A percentile compares a stretch with the other conserved stretches of the same genome.
Evolutionary conservation across 1,140 invertebrate genomes (phyloP).

Genomic region (Phthorimaea operculella): DNA sequence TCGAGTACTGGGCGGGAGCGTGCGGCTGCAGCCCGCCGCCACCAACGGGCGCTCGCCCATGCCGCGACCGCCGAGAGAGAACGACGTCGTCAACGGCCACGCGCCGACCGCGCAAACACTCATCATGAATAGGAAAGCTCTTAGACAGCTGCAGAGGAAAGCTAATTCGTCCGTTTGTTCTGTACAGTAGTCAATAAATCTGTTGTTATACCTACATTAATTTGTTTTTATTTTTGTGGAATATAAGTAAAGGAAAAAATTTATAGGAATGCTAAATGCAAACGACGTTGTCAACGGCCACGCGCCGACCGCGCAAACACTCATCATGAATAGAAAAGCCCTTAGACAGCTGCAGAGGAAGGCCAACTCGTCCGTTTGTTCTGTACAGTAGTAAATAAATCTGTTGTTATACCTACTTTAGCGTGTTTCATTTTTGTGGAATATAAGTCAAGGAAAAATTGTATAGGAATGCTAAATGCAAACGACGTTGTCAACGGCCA

Average conservation of each 20-base stretch:
- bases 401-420: no score
- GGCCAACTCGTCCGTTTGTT: conserved; percentile 55
- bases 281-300: no score
- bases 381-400: conserved; percentile 39
- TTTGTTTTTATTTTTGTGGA: background rate
- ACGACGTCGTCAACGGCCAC: background rate
- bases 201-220: no score
- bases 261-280: no score
- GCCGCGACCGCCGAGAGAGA: conserved; percentile 10
- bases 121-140: conserved; percentile 57
- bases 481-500: background rate
- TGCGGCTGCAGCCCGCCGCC: conserved; percentile 16
- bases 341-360: conserved; percentile 49
- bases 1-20: conserved; percentile 38
- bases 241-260: no score
- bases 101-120: conserved; percentile 24
- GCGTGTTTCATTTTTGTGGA: no score
- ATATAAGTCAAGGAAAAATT: no score
- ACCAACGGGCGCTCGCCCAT: conserved; percentile 17
- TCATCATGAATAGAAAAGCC: conserved; percentile 59
- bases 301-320: conserved; percentile 27
- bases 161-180: conserved; percentile 55
- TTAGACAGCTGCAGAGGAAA: conserved; percentile 49
- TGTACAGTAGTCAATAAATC: conserved; percentile 39
- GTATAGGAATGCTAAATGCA: no score